Evolutionary conservation across 2,888 invertebrate genomes (phyloP), one percentile per base, ranked within the genome.

Genomic region (Alviniconcha strummeri): DNA sequence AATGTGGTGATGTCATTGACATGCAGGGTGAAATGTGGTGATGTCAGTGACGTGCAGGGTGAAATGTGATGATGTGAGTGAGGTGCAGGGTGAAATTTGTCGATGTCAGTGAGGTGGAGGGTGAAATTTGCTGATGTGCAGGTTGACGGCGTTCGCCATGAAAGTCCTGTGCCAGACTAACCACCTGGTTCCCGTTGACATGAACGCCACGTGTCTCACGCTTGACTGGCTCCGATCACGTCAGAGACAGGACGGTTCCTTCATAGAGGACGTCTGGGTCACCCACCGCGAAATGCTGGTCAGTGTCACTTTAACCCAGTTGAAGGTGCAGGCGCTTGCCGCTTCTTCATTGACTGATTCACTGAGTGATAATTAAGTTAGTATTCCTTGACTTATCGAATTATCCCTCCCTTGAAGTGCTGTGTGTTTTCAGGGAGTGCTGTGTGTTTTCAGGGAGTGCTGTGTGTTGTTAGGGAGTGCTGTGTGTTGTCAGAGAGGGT

Each of bases 271-370:
- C 55, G 69, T 85, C 77, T 86, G 90, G 90, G 81, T 86, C 81
- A 76, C 90, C 84, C 90, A 90, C 78, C 85, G 88, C 54, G 89
- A 90, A 83, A 90, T 90, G 88, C 80, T 89, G 87, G 90, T 89
- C 72, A 81, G 88, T n/a, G 4, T 13, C 5, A 52, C 54, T 55
- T 17, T 6, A 9, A 36, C 7, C 55, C 11, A 19, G 56, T 54
- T 7, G 4, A 6, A 36, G 36, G 36, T 36, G 36, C 36, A 36
- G 36, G 0, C 3, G 36, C 36, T 36, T 36, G 36, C 36, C 36
- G 36, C 36, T 1, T 3, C 36, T 36, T 36, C 36, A 36, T 36
- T 36, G 36, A 36, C 36, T 36, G 36, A 36, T 36, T 36, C 36
- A 36, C 3, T 36, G 36, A 36, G 36, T 36, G 36, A 36, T 36